Conservation (phyloP, 2,797 vertebrate species). For the Falco concolor region DNA sequence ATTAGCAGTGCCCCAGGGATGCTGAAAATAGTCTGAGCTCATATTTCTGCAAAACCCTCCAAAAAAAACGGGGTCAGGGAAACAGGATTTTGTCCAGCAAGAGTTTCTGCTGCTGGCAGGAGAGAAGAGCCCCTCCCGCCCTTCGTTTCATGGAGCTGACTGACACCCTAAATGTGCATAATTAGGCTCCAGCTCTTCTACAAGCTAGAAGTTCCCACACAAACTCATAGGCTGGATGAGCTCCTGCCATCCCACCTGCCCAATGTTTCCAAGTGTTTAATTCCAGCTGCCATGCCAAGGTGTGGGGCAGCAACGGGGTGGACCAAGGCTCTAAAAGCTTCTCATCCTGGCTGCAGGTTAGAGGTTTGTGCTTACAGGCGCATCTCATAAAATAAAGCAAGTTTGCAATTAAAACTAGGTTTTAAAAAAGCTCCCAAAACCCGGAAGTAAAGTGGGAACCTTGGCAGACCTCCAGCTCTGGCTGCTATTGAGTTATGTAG, state of each 20-base stretch:
- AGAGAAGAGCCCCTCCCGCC: neutral
- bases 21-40: neutral
- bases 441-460: neutral
- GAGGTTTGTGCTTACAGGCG: neutral
- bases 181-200: neutral
- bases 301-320: fast-evolving
- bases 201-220: neutral
- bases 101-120: neutral
- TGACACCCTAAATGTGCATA: neutral
- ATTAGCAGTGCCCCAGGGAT: neutral
- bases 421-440: neutral
- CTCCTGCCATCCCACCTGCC: neutral
- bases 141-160: neutral
- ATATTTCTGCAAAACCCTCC: neutral
- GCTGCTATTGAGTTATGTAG: neutral
- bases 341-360: neutral
- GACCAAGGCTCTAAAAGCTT: neutral
- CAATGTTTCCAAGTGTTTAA: neutral
- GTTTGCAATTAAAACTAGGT: neutral
- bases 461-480: neutral
- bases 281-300: neutral
- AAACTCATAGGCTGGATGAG: neutral
- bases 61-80: neutral
- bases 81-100: neutral
- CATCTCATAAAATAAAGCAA: neutral